These are phyloP conservation scores for Tuta absoluta DNA, from an alignment of 2,888 invertebrate genomes.

Conservation along the genomic window DNA sequence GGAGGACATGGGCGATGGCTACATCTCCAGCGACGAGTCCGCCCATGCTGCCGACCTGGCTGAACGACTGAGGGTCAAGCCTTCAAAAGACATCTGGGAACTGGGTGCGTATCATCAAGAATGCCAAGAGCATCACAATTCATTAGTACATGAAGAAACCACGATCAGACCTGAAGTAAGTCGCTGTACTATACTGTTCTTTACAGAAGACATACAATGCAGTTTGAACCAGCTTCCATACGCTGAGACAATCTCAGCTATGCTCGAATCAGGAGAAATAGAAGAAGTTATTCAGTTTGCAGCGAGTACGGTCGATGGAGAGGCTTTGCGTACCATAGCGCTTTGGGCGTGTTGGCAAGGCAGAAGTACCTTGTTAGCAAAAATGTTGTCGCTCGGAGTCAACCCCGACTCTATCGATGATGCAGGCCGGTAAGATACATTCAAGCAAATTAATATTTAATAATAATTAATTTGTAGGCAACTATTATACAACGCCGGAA, in stretches of 20 bases:
- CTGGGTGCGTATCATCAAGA: constrained; percentile 57
- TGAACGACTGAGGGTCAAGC: constrained; percentile 67
- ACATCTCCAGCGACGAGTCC: constrained; percentile 81
- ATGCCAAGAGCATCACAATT: too few species aligned
- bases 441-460: not conserved
- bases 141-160: too few species aligned
- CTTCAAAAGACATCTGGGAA: constrained; percentile 75
- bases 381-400: constrained; percentile 79
- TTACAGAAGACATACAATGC: constrained; percentile 67
- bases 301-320: constrained; percentile 50
- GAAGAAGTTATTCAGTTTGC: constrained; percentile 67
- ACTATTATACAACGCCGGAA: not conserved
- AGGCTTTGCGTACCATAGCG: constrained; percentile 75
- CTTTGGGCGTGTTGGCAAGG: constrained; percentile 84
- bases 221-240: constrained; percentile 67
- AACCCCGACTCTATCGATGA: constrained; percentile 84
- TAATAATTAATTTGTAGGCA: not conserved
- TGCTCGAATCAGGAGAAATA: constrained; percentile 68
- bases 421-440: constrained; percentile 81
- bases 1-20: constrained; percentile 62
- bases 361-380: constrained; percentile 74
- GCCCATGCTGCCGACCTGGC: constrained; percentile 73
- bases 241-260: constrained; percentile 67
- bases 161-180: too few species aligned
- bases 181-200: too few species aligned